These are phyloP conservation scores for Phenganax subtilis DNA, from an alignment of 92 coral and sea anemone genomes.

Conservation along the genomic window DNA sequence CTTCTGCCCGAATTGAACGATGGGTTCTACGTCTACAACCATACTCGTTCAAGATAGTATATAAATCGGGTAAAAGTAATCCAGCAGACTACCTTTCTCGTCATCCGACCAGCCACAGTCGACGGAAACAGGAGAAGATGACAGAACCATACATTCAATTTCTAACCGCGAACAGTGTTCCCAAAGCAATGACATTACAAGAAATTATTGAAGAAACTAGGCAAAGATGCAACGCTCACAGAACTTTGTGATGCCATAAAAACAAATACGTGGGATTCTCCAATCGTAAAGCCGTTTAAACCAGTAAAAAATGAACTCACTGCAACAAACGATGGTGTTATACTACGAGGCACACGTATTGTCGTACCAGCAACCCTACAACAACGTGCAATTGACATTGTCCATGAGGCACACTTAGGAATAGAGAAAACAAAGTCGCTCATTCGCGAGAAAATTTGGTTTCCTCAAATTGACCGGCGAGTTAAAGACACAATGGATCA, in stretches of 20 bases:
- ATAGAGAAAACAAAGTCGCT: too few relatives aligned
- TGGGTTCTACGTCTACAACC: conserved; percentile 15
- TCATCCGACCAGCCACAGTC: background rate
- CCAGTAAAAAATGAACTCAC: too few relatives aligned
- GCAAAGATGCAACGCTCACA: background rate
- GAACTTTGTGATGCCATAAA: too few relatives aligned
- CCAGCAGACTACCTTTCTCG: too few relatives aligned
- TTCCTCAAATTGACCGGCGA: too few relatives aligned
- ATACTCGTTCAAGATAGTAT: background rate
- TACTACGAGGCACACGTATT: conserved; percentile 4
- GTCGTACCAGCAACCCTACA: background rate
- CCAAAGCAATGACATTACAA: background rate
- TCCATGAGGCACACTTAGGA: too few relatives aligned
- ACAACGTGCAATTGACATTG: background rate
- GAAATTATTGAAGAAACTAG: background rate
- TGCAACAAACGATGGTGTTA: background rate
- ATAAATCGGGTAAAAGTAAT: too few relatives aligned
- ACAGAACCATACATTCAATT: background rate
- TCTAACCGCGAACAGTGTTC: too few relatives aligned
- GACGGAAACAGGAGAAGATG: background rate
- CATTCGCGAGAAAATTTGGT: too few relatives aligned
- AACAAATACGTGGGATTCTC: background rate
- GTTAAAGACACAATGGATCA: too few relatives aligned
- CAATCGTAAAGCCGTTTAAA: background rate
- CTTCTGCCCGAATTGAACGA: conserved; percentile 14